These are phyloP conservation scores for Etheostoma cragini DNA, from an alignment of 2,113 vertebrate genomes.

Conservation along the genomic window DNA sequence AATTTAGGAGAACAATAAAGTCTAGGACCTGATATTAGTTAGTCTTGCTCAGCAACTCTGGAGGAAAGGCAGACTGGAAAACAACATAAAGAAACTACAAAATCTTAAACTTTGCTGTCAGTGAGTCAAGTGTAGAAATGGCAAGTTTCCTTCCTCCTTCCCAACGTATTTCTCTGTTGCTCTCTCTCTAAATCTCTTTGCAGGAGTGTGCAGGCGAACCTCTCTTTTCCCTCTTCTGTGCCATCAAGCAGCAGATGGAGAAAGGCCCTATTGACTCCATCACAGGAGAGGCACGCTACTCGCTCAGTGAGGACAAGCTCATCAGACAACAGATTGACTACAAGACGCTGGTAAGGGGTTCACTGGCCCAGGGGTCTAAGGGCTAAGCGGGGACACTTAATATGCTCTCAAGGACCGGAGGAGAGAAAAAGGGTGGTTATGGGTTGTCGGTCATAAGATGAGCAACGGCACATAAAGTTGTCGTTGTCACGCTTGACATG, in stretches of 20 bases:
- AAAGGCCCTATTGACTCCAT: conserved; percentile 97
- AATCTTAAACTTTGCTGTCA: conserved; percentile 18
- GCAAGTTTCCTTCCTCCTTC: conserved; percentile 15
- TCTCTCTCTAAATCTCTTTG: conserved; percentile 29
- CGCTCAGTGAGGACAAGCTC: conserved; percentile 97
- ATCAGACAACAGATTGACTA: conserved; percentile 99
- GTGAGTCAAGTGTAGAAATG: background rate
- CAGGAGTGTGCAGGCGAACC: conserved; percentile 98
- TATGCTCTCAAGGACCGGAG: conserved; percentile 56
- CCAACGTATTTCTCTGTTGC: conserved; percentile 3
- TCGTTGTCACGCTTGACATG: conserved; percentile 70
- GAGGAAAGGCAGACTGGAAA: conserved; percentile 16
- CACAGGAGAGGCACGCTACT: conserved; percentile 97
- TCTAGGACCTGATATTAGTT: conserved; percentile 22
- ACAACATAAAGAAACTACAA: background rate
- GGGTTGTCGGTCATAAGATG: conserved; percentile 65
- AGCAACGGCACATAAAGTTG: conserved; percentile 58
- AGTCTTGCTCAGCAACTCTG: conserved; percentile 36
- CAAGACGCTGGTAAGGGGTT: conserved; percentile 93
- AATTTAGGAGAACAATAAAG: conserved; percentile 23
- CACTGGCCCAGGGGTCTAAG: conserved; percentile 41
- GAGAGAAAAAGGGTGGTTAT: conserved; percentile 60
- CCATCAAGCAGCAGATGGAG: conserved; percentile 98
- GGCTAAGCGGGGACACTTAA: conserved; percentile 45
- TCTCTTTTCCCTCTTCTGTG: conserved; percentile 98